phyloP scores from a whole-genome alignment of 2,888 invertebrate species.

The Cabera pusaria region DNA sequence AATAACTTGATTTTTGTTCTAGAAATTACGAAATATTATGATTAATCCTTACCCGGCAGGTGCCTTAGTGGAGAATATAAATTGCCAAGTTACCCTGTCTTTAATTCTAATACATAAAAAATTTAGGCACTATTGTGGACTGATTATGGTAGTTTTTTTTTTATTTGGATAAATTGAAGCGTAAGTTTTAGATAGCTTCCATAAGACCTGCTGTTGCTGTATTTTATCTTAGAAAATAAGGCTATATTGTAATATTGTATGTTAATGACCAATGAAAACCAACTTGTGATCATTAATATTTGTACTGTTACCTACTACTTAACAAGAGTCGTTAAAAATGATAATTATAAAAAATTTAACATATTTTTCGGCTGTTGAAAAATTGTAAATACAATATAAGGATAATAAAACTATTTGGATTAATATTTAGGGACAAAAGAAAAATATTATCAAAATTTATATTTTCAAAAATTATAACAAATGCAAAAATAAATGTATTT shows the following conservation, averaged over 20 bases:
- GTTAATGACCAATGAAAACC: constrained; percentile 85
- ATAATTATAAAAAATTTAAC: constrained; percentile 79
- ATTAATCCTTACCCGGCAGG: constrained; percentile 38
- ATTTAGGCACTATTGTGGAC: constrained; percentile 11
- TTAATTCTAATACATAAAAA: constrained; percentile 8
- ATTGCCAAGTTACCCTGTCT: constrained; percentile 20
- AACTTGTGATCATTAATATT: constrained; percentile 85
- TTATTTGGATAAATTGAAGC: constrained; percentile 28
- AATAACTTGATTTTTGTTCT: too few species aligned
- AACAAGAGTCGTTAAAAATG: constrained; percentile 84
- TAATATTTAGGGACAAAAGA: constrained; percentile 82
- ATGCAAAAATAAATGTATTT: constrained; percentile 79
- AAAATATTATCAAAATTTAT: constrained; percentile 84
- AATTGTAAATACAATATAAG: constrained; percentile 84
- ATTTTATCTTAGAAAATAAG: constrained; percentile 66
- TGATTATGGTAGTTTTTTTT: constrained; percentile 33
- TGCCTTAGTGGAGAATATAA: constrained; percentile 41
- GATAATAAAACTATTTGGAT: constrained; percentile 83
- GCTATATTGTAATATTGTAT: constrained; percentile 79
- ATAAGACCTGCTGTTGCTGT: constrained; percentile 78
- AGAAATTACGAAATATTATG: too few species aligned
- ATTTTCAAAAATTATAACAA: constrained; percentile 84
- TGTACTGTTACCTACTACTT: constrained; percentile 85
- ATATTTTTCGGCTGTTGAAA: constrained; percentile 84
- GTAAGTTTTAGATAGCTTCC: constrained; percentile 47